Evolutionary conservation across 2,888 invertebrate species (phyloP).

Genomic region (Spisula solida): DNA sequence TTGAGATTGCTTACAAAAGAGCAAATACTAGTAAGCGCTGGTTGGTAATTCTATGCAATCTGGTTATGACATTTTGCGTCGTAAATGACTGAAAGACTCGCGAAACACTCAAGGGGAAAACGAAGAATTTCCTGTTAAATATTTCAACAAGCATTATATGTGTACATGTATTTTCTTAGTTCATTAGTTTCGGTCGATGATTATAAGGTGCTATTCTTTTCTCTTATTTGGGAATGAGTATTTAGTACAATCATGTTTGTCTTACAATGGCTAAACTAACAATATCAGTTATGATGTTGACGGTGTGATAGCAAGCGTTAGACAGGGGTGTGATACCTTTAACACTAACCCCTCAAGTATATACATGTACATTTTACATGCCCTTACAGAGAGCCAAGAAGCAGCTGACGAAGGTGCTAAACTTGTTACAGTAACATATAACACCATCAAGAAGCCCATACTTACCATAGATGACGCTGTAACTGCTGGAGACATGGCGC

Average conservation of each 20-base stretch:
- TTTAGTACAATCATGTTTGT: not conserved
- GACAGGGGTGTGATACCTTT: no score
- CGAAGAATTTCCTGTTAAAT: no score
- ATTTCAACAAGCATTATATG: no score
- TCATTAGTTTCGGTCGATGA: not conserved
- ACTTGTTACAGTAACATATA: constrained; percentile 86
- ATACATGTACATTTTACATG: constrained; percentile 53
- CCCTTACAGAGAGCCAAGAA: constrained; percentile 74
- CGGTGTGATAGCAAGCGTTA: no score
- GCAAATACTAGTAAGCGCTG: no score
- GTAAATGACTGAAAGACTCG: no score
- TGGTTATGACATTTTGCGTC: no score
- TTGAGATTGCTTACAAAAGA: no score
- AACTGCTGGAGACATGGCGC: constrained; percentile 76
- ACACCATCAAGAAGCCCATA: constrained; percentile 84
- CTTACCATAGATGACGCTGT: constrained; percentile 85
- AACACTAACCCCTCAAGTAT: not conserved
- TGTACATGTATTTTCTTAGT: no score
- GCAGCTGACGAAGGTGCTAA: constrained; percentile 84
- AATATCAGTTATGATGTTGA: not conserved
- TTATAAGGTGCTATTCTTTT: not conserved
- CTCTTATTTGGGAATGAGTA: not conserved
- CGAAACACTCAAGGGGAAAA: no score
- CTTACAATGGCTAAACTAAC: not conserved
- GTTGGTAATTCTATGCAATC: no score